Conservation (phyloP, 2,888 invertebrate species). For the Acronicta alni region DNA sequence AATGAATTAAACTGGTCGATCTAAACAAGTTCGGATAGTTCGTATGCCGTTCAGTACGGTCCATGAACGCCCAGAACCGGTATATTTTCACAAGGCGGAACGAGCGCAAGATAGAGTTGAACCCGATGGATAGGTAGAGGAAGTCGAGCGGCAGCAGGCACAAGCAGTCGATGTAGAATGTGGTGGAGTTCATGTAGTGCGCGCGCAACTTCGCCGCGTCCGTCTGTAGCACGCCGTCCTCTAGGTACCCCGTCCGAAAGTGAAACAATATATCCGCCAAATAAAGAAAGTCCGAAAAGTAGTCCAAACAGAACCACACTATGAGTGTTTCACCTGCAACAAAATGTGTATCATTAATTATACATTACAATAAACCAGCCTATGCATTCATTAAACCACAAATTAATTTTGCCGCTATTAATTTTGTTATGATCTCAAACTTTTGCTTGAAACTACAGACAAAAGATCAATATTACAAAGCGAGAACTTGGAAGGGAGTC, state of each 20-base stretch:
- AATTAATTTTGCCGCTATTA: background rate
- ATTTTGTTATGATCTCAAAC: conserved; percentile 49
- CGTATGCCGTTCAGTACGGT: conserved; percentile 99
- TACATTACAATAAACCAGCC: background rate
- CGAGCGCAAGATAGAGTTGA: conserved; percentile 98
- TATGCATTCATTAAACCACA: background rate
- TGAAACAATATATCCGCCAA: conserved; percentile 98
- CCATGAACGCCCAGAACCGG: conserved; percentile 99
- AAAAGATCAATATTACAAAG: conserved; percentile 52
- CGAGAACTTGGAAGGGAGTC: conserved; percentile 58
- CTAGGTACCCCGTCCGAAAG: conserved; percentile 98
- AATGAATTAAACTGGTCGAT: conserved; percentile 97
- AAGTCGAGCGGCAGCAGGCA: conserved; percentile 99
- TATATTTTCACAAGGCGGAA: conserved; percentile 99
- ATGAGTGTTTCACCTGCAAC: conserved; percentile 94
- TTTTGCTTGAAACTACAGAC: conserved; percentile 45
- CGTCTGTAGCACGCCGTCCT: conserved; percentile 99
- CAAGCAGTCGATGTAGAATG: conserved; percentile 99
- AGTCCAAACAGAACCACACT: conserved; percentile 99
- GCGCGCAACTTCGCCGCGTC: conserved; percentile 97
- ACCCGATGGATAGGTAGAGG: conserved; percentile 98
- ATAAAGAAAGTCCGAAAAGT: conserved; percentile 98
- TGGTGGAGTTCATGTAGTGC: conserved; percentile 99
- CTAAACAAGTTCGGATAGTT: conserved; percentile 99
- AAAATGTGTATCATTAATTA: conserved; percentile 54